phyloP scores from a whole-genome alignment of 2,113 vertebrate species.

The Sinocyclocheilus rhinocerous region DNA sequence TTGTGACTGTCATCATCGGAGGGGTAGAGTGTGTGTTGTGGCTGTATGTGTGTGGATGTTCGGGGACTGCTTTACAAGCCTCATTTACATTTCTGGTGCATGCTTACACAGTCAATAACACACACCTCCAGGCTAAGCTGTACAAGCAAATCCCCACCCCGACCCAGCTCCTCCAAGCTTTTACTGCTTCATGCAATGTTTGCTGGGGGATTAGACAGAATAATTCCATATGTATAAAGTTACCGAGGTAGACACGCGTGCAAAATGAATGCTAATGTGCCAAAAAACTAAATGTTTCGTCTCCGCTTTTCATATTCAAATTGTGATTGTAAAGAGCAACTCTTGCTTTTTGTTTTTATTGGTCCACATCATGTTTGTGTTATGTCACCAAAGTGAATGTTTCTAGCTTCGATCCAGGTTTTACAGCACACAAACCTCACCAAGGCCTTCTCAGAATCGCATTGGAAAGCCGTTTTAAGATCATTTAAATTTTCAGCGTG shows the following conservation, averaged over 20 bases:
- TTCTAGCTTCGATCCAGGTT: background rate
- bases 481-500: background rate
- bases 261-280: background rate
- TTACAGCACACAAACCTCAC: background rate
- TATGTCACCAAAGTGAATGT: background rate
- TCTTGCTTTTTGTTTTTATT: background rate
- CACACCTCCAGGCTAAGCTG: constrained; percentile 33
- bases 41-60: constrained; percentile 7
- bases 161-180: constrained; percentile 5
- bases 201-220: constrained; percentile 30
- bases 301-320: background rate
- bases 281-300: background rate
- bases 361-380: background rate
- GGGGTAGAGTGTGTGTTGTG: background rate
- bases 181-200: constrained; percentile 26
- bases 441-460: background rate
- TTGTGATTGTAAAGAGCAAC: background rate
- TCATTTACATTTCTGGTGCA: constrained; percentile 3
- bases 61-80: constrained; percentile 6
- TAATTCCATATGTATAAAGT: constrained; percentile 29
- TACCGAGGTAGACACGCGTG: background rate
- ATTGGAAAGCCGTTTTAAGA: constrained; percentile 1
- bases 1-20: background rate
- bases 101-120: constrained; percentile 34
- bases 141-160: constrained; percentile 33